phyloP scores from a whole-genome alignment of 2,888 invertebrate genomes.

The Agrilus mali region DNA sequence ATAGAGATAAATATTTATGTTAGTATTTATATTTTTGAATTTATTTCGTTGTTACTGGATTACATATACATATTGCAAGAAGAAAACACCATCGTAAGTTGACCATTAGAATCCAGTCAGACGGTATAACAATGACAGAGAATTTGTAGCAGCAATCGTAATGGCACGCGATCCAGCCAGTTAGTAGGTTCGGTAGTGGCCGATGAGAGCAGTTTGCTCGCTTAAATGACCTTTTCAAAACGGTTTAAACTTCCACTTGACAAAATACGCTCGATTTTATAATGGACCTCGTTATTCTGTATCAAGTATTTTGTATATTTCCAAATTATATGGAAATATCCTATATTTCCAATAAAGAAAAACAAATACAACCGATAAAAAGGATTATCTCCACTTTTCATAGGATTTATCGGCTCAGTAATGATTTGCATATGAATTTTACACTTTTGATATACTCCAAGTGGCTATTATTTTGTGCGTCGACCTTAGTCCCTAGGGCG shows the following conservation, averaged over 20 bases:
- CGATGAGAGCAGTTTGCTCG: conserved; percentile 19
- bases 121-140: conserved; percentile 28
- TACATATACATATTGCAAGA: too few species aligned
- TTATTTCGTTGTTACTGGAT: too few species aligned
- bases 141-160: conserved; percentile 11
- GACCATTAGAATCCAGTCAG: conserved; percentile 27
- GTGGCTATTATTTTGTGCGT: conserved; percentile 56
- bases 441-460: conserved; percentile 66
- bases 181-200: conserved; percentile 1
- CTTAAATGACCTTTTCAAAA: conserved; percentile 30
- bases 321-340: too few species aligned
- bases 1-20: too few species aligned
- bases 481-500: conserved; percentile 68
- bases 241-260: conserved; percentile 32
- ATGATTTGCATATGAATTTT: conserved; percentile 34
- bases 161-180: conserved; percentile 1
- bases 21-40: too few species aligned
- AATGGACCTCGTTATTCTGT: conserved; percentile 31
- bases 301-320: conserved; percentile 24
- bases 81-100: conserved; percentile 10
- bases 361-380: too few species aligned
- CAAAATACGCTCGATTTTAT: conserved; percentile 23
- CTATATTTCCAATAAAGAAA: too few species aligned
- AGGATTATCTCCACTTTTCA: too few species aligned
- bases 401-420: too few species aligned